phyloP scores from a whole-genome alignment of 2,113 vertebrate genomes.

The Panthera uncia region DNA sequence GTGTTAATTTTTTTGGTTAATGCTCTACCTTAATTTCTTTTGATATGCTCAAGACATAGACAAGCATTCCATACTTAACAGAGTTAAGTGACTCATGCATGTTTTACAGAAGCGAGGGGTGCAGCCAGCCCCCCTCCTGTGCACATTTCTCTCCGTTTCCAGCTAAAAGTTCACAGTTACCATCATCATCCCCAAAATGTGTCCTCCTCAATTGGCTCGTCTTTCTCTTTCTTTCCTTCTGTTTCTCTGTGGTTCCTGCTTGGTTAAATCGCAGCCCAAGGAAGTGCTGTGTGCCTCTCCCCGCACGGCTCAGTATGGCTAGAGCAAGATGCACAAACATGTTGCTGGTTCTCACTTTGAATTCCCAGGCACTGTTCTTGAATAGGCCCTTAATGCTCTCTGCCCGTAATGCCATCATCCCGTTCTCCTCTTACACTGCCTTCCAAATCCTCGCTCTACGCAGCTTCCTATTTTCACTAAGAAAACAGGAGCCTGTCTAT shows the following conservation, averaged over 20 bases:
- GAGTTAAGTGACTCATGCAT: background rate
- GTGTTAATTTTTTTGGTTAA: background rate
- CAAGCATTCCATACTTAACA: background rate
- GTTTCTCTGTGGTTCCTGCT: background rate
- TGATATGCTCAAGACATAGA: background rate
- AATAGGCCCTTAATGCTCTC: background rate
- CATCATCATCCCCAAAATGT: background rate
- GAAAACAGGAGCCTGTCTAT: background rate
- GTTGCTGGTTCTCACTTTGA: background rate
- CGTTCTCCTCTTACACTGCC: background rate
- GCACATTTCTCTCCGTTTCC: background rate
- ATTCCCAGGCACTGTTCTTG: background rate
- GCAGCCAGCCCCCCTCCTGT: background rate
- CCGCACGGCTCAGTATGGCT: background rate
- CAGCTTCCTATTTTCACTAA: background rate
- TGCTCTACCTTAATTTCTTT: conserved; percentile 50
- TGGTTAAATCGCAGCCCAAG: background rate
- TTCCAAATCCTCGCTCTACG: background rate
- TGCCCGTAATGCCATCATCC: background rate
- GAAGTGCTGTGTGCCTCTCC: background rate
- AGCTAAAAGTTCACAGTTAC: rapidly evolving
- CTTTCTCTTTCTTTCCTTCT: background rate
- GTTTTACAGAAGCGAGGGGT: background rate
- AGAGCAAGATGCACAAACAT: background rate
- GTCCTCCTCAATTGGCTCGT: rapidly evolving